Evolutionary conservation across 2,888 invertebrate species (phyloP).

Genomic region (Lasioglossum oenotherae): DNA sequence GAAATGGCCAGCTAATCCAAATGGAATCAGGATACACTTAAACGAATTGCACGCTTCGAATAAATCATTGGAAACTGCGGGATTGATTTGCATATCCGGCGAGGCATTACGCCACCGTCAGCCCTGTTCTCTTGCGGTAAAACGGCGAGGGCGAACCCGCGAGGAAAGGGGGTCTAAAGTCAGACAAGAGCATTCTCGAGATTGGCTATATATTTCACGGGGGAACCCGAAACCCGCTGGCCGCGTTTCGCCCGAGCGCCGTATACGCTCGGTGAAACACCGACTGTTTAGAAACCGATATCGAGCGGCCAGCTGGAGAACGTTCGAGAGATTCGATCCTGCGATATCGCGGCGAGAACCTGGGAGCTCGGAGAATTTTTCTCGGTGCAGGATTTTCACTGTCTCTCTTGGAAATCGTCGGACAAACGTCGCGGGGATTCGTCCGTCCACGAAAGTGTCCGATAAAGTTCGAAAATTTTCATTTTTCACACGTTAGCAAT

Average conservation of each 20-base stretch:
- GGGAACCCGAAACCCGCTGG: slow-evolving; percentile 54
- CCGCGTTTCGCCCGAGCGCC: slow-evolving; percentile 42
- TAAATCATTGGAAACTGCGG: slow-evolving; percentile 81
- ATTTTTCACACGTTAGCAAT: not conserved
- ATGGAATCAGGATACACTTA: slow-evolving; percentile 84
- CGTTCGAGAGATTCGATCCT: slow-evolving; percentile 7
- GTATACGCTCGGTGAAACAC: slow-evolving; percentile 20
- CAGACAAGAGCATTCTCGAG: slow-evolving; percentile 79
- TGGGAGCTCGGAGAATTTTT: not conserved
- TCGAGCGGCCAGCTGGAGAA: slow-evolving; percentile 17
- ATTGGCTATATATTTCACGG: slow-evolving; percentile 79
- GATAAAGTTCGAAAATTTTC: not conserved
- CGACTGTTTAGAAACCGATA: slow-evolving; percentile 43
- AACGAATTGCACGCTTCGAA: slow-evolving; percentile 81
- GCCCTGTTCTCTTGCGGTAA: slow-evolving; percentile 58
- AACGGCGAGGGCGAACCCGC: slow-evolving; percentile 34
- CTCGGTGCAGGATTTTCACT: not conserved
- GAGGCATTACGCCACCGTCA: slow-evolving; percentile 70
- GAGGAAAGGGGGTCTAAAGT: slow-evolving; percentile 73
- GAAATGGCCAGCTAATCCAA: slow-evolving; percentile 76
- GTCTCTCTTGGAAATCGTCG: not conserved
- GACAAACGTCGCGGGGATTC: not conserved
- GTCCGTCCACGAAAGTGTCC: not conserved
- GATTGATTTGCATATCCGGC: slow-evolving; percentile 83
- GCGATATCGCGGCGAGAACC: not conserved